Base-by-base conservation (phyloP, 64 coral and sea anemone species). In the Actinia equina region DNA sequence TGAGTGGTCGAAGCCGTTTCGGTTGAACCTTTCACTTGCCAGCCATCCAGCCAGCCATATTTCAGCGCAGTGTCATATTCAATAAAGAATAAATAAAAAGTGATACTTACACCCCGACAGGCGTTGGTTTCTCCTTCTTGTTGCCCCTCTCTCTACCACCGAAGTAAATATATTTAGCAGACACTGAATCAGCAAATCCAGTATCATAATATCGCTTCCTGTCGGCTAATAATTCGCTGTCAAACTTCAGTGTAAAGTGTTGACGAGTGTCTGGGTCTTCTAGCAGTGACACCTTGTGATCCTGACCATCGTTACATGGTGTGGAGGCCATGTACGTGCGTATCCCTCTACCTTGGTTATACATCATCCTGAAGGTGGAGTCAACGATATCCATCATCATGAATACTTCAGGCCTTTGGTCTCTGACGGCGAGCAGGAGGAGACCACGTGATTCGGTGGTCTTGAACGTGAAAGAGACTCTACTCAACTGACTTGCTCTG, bases 381-480 rank as follows among this genome's bases (percentile, higher is more conserved):
- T 93, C 46, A 7, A 83, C 69, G 22, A 93, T 42, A 22, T 93
- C 91, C 20, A 93, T 59, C 59, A 88, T 82, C 52, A 74, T 9
- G 17, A 87, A 92, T 0, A 44, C 20, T 6, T 74, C 63, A 14
- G 85, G 13, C 13, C 45, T 53, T 13, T 77, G 17, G 12, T 15
- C 80, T 59, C 70, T 30, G 37, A 88, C 43, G 20, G 71, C 86
- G 25, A 93, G 83, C 2, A 93, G 26, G 17, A 93, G 61, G 8
- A 93, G 41, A 30, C 86, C 91, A 57, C 88, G 57, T 41, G 91
- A 84, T 1, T 88, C 69, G 17, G 56, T 80, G 11, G 91, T 88
- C 52, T 11, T 93, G 19, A 93, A 88, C n/a, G 26, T 77, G 20
- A 93, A 84, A 16, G 17, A 41, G 13, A 85, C 27, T 41, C 69